Base-by-base conservation (phyloP, 1,140 invertebrate genomes). In the Schlechtendalia chinensis region DNA sequence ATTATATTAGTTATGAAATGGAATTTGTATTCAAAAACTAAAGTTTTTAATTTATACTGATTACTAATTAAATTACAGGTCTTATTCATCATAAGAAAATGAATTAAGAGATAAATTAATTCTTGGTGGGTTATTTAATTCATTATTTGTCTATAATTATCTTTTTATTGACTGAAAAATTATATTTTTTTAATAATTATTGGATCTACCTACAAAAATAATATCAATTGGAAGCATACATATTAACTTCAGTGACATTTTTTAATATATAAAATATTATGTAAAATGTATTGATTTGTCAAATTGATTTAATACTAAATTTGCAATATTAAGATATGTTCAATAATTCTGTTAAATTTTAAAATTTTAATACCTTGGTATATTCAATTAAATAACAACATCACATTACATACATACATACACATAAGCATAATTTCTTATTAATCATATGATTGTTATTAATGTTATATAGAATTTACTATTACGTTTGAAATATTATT, bases 371-470 rank as follows among this genome's bases (percentile, higher is more conserved):
- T 53, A 29, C 5, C 22, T 71, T 72, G 10, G 1, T 72, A 54
- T 19, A 50, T 50, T 24, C 2, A 69, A 50, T 27, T 69, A 50
- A 27, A 69, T 27, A 29, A 54, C 22, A 29, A 54, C 22, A 54
- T 29, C 69, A 53, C 17, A 54, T 72, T 54, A 72, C 69, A 72
- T 72, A 72, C 47, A 47, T 71, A 71, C 67, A 72, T 54, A 72
- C 50, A 71, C n/a, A 39, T 50, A 50, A 69, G 65, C 65, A 69
- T 47, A 47, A 27, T 27, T 59, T 59, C 14, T 50, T 12, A n/a
- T 19, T 54, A 6, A n/a, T 56, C 19, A 56, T n/a, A 56, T 22
- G 19, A 19, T 14, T 6, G 22, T 67, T 45, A 24, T 67, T n/a
- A n/a, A n/a, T 67, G 0, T 45, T 45, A 67, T 67, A n/a, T 2